Conservation (phyloP, 2,797 vertebrate species). For the Carcharodon carcharias region DNA sequence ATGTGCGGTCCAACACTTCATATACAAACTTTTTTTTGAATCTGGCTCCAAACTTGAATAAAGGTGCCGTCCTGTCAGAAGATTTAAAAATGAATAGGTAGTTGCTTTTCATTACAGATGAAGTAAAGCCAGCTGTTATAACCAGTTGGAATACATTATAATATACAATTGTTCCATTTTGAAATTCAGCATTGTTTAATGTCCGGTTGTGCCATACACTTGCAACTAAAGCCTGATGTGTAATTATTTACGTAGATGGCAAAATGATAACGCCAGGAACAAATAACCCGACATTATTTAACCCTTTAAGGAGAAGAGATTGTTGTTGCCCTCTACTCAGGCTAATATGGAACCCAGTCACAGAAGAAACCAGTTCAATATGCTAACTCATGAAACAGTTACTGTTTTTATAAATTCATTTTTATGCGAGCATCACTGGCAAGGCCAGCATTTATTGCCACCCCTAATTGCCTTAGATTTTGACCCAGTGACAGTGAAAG, state of each 20-base stretch:
- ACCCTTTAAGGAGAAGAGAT: not conserved
- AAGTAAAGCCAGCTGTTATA: not conserved
- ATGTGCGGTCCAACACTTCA: not conserved
- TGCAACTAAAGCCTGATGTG: not conserved
- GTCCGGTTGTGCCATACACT: not conserved
- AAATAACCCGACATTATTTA: not conserved
- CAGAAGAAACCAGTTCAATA: not conserved
- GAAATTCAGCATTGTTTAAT: conserved; percentile 3
- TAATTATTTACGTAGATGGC: not conserved
- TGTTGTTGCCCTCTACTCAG: not conserved
- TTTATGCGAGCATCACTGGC: too few species aligned
- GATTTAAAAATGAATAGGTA: not conserved
- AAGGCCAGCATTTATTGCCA: too few species aligned
- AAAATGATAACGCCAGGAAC: not conserved
- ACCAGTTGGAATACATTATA: not conserved
- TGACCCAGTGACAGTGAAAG: too few species aligned
- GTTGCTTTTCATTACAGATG: not conserved
- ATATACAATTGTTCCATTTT: not conserved
- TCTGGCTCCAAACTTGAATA: not conserved
- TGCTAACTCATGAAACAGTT: not conserved
- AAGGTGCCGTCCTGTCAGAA: not conserved
- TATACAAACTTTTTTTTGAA: not conserved
- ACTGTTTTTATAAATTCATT: not conserved
- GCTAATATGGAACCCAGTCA: not conserved
- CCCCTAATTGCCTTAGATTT: too few species aligned